phyloP scores from a whole-genome alignment of 2,797 vertebrate species.

The Gambelia wislizenii region DNA sequence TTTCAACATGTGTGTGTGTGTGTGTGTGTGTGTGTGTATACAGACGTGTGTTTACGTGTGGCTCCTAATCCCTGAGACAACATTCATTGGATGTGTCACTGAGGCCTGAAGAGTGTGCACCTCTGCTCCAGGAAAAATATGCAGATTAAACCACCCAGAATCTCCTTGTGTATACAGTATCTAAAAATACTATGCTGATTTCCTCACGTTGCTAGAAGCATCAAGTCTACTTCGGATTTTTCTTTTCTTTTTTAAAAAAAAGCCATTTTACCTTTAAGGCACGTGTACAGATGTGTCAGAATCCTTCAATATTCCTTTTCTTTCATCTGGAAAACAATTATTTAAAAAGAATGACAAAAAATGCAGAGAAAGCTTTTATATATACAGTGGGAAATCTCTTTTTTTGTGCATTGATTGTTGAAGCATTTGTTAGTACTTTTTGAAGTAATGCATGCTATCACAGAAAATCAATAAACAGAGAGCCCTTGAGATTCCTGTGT shows the following conservation, averaged over 20 bases:
- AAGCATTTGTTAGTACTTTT: slow-evolving; percentile 38
- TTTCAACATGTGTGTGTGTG: background rate
- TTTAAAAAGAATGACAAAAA: slow-evolving; percentile 32
- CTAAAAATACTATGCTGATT: slow-evolving; percentile 47
- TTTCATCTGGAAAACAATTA: slow-evolving; percentile 44
- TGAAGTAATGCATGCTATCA: slow-evolving; percentile 33
- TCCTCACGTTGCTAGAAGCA: slow-evolving; percentile 17
- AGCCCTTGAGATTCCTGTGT: slow-evolving; percentile 35
- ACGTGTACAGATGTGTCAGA: slow-evolving; percentile 40
- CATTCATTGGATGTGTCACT: background rate
- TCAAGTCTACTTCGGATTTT: slow-evolving; percentile 34
- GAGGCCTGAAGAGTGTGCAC: background rate
- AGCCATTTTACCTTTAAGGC: slow-evolving; percentile 14
- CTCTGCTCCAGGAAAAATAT: background rate
- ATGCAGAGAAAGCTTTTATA: background rate
- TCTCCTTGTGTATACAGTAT: background rate
- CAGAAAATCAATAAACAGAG: slow-evolving; percentile 50
- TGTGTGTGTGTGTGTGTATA: background rate
- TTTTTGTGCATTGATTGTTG: slow-evolving; percentile 28
- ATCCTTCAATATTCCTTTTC: slow-evolving; percentile 26
- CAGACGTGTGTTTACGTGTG: background rate
- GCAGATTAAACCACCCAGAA: background rate
- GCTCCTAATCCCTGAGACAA: background rate
- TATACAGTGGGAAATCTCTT: background rate
- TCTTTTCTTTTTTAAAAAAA: background rate